phyloP scores from a whole-genome alignment of 2,113 vertebrate genomes.

The Notothenia rossii region DNA sequence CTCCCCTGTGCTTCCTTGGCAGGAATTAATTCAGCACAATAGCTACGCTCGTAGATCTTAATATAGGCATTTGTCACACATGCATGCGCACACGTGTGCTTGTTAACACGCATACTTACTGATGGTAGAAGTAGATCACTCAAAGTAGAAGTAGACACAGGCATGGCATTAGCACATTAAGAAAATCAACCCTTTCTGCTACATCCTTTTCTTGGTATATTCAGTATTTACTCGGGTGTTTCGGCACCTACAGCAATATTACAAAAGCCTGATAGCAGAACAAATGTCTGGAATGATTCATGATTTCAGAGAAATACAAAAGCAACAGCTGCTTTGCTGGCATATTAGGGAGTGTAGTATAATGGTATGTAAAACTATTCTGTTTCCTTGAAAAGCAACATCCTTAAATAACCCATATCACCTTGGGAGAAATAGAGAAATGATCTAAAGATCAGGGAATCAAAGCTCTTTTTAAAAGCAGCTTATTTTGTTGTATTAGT shows the following conservation, averaged over 20 bases:
- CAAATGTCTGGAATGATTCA: conserved; percentile 60
- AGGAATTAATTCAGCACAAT: conserved; percentile 62
- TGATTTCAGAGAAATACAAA: conserved; percentile 56
- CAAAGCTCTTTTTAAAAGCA: neutral
- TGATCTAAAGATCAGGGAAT: neutral
- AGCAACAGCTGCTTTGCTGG: conserved; percentile 53
- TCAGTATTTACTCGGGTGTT: conserved; percentile 50
- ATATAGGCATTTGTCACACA: conserved; percentile 63
- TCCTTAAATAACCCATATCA: conserved; percentile 37
- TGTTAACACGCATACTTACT: conserved; percentile 40
- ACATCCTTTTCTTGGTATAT: conserved; percentile 33
- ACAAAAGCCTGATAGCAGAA: conserved; percentile 51
- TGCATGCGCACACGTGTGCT: conserved; percentile 67
- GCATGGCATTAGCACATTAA: conserved; percentile 67
- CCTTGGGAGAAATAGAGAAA: conserved; percentile 21
- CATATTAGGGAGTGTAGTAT: conserved; percentile 29
- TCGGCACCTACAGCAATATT: conserved; percentile 35
- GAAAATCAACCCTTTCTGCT: conserved; percentile 35
- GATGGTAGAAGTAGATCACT: conserved; percentile 57
- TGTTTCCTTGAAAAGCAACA: conserved; percentile 55
- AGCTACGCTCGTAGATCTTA: conserved; percentile 66
- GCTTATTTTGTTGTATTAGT: conserved; percentile 32
- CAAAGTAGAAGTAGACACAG: conserved; percentile 75
- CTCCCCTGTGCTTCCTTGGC: conserved; percentile 68
- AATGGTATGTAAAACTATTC: conserved; percentile 54